phyloP scores from a whole-genome alignment of 2,797 vertebrate species.

The Chiroxiphia lanceolata region DNA sequence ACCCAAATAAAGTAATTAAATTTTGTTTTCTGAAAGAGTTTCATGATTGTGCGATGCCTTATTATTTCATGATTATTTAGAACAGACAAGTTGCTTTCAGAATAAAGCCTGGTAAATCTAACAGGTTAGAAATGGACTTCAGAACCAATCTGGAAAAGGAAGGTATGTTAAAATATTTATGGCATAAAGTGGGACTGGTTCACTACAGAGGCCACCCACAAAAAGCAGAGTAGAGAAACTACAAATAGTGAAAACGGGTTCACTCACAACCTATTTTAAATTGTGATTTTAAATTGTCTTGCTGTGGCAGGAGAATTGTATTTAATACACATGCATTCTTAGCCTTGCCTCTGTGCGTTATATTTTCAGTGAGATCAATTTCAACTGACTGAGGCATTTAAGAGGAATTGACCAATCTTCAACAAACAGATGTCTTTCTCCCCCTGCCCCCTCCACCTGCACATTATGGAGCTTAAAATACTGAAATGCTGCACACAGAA shows the following conservation, averaged over 20 bases:
- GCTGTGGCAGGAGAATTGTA: background rate
- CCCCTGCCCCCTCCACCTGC: no score
- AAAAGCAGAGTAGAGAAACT: background rate
- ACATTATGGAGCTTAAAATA: background rate
- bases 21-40: background rate
- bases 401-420: background rate
- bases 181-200: background rate
- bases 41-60: background rate
- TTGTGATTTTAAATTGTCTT: background rate
- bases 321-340: background rate
- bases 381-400: background rate
- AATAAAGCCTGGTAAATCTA: background rate
- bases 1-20: background rate
- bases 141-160: background rate
- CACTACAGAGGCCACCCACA: background rate
- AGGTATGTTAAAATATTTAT: background rate
- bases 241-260: background rate
- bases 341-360: accelerated
- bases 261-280: background rate
- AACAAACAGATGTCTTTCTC: background rate
- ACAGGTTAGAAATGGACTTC: background rate
- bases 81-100: background rate
- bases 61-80: background rate
- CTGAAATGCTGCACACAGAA: background rate
- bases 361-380: background rate